Base-by-base conservation (phyloP, 2,113 vertebrate genomes). In the human (Homo sapiens) region DNA sequence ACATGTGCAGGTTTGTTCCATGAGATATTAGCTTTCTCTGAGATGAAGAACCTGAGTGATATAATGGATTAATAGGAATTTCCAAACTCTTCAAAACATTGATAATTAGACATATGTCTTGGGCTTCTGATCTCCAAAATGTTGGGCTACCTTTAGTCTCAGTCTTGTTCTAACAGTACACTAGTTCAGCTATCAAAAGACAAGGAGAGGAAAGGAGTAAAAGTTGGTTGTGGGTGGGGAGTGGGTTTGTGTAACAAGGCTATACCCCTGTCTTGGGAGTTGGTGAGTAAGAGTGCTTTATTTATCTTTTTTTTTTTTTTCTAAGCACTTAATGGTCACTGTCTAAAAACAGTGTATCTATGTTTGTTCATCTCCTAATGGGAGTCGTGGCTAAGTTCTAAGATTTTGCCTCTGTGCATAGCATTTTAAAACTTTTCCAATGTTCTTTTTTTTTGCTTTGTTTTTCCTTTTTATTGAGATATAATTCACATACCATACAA, bases 381-480 rank as follows among this genome's bases (percentile, higher is more conserved):
- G 78, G 87, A 45, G 18, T 40, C 64, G 64, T 55, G 13, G 55
- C 80, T 93, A 85, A 81, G 35, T 93, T 87, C 68, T 90, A 61
- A 95, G 50, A 85, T 27, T 88, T 93, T 94, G 43, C 92, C n/a
- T 95, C 32, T 59, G 3, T 81, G 6, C 89, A 13, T 72, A 66
- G 38, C 43, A 75, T 78, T 78, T 94, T 79, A 45, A 75, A 76
- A 89, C 59, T n/a, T 80, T 23, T 55, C 30, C 14, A 75, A 43
- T 27, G 43, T 57, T 57, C 13, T 64, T 75, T 89, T 40, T 40
- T 93, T 88, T 50, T 10, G 23, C 38, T 27, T 64, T 82, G 3
- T 32, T 96, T 90, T 90, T 57, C 23, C 43, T 84, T 17, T 97
- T 94, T 32, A 25, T 79, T 84, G 52, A 93, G 50, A 22, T 94